phyloP scores from a whole-genome alignment of 2,113 vertebrate species.

The Sardina pilchardus region DNA sequence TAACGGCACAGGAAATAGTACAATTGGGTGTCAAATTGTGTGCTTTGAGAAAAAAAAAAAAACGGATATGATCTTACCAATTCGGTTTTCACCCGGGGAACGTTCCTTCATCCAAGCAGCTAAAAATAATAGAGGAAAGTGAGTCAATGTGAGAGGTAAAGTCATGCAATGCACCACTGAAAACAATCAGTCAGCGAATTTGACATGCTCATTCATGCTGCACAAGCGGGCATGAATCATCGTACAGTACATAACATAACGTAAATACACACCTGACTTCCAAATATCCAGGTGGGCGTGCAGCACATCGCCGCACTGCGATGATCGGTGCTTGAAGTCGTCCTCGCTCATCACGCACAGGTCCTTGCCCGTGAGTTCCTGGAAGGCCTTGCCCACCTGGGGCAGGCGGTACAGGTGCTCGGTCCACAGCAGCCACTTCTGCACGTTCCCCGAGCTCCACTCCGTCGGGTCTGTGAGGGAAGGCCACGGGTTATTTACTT shows the following conservation, averaged over 20 bases:
- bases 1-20: neutral
- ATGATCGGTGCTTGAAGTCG: conserved; percentile 87
- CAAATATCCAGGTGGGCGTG: conserved; percentile 97
- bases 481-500: neutral
- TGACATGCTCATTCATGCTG: neutral
- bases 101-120: conserved; percentile 96
- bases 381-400: conserved; percentile 87
- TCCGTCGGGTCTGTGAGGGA: conserved; percentile 80
- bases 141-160: neutral
- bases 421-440: conserved; percentile 98
- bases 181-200: too few relatives aligned
- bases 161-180: neutral
- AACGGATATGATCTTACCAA: conserved; percentile 64
- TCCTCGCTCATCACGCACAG: conserved; percentile 91
- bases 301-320: conserved; percentile 85
- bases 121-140: conserved; percentile 54
- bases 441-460: conserved; percentile 89
- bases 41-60: neutral
- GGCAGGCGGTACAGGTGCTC: conserved; percentile 94
- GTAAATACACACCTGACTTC: conserved; percentile 88
- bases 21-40: neutral
- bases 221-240: neutral
- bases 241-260: too few relatives aligned
- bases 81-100: conserved; percentile 68
- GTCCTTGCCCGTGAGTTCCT: conserved; percentile 88